phyloP scores from a whole-genome alignment of 2,113 vertebrate genomes.

The Odobenus rosmarus region DNA sequence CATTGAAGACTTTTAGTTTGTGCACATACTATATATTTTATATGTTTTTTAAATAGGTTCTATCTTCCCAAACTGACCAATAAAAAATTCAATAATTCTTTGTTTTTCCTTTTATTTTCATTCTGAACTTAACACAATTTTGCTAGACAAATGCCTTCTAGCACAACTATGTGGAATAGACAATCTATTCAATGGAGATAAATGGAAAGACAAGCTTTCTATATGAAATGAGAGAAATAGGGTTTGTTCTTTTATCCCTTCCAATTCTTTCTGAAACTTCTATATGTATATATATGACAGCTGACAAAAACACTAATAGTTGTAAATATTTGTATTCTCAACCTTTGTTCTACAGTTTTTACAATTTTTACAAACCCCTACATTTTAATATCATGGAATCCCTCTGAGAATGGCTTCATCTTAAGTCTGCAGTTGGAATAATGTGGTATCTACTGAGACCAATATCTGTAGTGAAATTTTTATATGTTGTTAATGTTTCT shows the following conservation, averaged over 20 bases:
- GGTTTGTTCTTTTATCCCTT: conserved; percentile 9
- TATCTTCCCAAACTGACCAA: conserved; percentile 27
- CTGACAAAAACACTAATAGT: background rate
- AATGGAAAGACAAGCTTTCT: conserved; percentile 48
- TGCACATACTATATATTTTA: background rate
- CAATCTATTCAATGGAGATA: conserved; percentile 40
- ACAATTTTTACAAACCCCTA: conserved; percentile 24
- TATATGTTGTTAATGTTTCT: conserved; percentile 11
- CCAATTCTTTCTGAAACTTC: conserved; percentile 15
- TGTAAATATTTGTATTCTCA: conserved; percentile 37
- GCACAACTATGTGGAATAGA: conserved; percentile 39
- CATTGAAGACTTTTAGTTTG: background rate
- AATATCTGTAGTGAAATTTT: conserved; percentile 61
- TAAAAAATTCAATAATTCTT: conserved; percentile 34
- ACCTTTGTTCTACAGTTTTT: background rate
- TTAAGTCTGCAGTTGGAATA: conserved; percentile 55
- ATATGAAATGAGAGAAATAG: conserved; percentile 44
- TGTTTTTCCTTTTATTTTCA: conserved; percentile 57
- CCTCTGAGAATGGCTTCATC: conserved; percentile 25
- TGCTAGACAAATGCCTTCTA: conserved; percentile 60
- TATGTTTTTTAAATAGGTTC: background rate
- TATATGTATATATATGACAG: conserved; percentile 34
- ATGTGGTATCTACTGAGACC: conserved; percentile 42
- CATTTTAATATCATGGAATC: conserved; percentile 25
- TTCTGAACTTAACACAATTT: conserved; percentile 49